Percentiles rank a stretch among this genome's conserved stretches.
Evolutionary conservation across 1,140 invertebrate species (phyloP).

Genomic region (Drosophila kikkawai): DNA sequence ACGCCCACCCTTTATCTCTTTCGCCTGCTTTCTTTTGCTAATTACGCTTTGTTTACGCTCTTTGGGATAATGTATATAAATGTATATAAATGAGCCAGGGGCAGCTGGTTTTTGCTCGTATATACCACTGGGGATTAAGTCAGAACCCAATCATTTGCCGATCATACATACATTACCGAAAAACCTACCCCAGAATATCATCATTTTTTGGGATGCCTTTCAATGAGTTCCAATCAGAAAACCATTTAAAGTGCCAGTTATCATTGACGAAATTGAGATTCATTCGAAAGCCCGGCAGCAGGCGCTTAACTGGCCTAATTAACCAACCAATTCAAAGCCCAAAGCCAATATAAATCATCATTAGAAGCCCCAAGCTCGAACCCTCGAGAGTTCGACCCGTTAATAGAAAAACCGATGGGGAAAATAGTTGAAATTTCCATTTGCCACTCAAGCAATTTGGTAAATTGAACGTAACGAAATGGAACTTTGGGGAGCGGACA

Average conservation of each 20-base stretch:
- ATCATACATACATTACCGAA: constrained; percentile 19
- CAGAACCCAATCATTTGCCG: neutral
- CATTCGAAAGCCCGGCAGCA: constrained; percentile 34
- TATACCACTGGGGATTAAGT: neutral
- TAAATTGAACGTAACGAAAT: constrained; percentile 78
- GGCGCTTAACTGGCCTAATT: constrained; percentile 31
- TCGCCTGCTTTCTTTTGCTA: constrained; percentile 49
- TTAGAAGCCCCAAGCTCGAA: constrained; percentile 38
- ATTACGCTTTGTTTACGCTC: constrained; percentile 75
- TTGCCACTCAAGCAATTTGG: constrained; percentile 66
- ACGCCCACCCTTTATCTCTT: constrained; percentile 14
- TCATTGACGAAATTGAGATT: constrained; percentile 60
- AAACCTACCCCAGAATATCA: constrained; percentile 23
- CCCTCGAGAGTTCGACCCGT: constrained; percentile 9
- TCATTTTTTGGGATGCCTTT: constrained; percentile 44
- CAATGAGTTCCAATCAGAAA: constrained; percentile 52
- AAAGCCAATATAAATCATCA: constrained; percentile 72
- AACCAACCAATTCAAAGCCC: constrained; percentile 51
- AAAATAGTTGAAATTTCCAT: constrained; percentile 74
- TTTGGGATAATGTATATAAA: constrained; percentile 8
- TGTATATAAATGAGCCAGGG: constrained; percentile 21
- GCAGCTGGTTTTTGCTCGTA: neutral
- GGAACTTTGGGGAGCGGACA: constrained; percentile 33
- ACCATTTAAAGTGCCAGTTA: constrained; percentile 52
- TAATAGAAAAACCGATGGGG: constrained; percentile 43